These are phyloP conservation scores for Metridium senile DNA, from an alignment of 92 coral and sea anemone genomes.

Conservation along the genomic window DNA sequence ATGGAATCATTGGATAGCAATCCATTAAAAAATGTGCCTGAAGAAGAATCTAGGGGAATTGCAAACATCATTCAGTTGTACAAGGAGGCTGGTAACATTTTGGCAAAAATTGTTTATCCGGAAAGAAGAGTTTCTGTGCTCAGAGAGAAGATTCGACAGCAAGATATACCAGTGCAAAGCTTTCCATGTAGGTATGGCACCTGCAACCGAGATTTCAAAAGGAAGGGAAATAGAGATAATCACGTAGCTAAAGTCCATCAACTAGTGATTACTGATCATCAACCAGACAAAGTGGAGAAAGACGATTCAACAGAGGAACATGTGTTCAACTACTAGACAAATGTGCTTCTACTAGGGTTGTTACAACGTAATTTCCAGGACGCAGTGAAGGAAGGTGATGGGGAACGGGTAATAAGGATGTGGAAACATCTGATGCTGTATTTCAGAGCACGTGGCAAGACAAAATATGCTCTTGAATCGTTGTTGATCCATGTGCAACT, in stretches of 20 bases:
- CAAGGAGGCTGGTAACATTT: not conserved
- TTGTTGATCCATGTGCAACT: constrained; percentile 37
- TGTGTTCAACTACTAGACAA: constrained; percentile 15
- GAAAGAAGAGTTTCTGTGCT: constrained; percentile 1
- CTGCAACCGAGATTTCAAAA: constrained; percentile 24
- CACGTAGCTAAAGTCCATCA: constrained; percentile 36
- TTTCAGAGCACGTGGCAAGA: constrained; percentile 46
- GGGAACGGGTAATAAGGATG: constrained; percentile 21
- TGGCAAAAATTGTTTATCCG: not conserved
- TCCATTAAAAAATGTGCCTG: constrained; percentile 14
- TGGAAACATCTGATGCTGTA: constrained; percentile 50
- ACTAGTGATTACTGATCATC: constrained; percentile 24
- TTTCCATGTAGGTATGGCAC: constrained; percentile 26
- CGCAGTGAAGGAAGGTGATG: constrained; percentile 49
- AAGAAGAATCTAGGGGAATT: not conserved
- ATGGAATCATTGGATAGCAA: constrained; percentile 33
- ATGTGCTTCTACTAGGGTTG: constrained; percentile 23
- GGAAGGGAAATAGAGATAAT: constrained; percentile 32
- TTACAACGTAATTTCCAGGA: constrained; percentile 42
- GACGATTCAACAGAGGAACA: constrained; percentile 20
- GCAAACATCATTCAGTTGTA: constrained; percentile 5
- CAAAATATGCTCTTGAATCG: constrained; percentile 49
- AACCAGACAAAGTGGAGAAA: not conserved
- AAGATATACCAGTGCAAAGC: constrained; percentile 10
- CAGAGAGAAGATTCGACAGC: not conserved